phyloP scores from a whole-genome alignment of 2,888 invertebrate genomes.

The Troides aeacus region DNA sequence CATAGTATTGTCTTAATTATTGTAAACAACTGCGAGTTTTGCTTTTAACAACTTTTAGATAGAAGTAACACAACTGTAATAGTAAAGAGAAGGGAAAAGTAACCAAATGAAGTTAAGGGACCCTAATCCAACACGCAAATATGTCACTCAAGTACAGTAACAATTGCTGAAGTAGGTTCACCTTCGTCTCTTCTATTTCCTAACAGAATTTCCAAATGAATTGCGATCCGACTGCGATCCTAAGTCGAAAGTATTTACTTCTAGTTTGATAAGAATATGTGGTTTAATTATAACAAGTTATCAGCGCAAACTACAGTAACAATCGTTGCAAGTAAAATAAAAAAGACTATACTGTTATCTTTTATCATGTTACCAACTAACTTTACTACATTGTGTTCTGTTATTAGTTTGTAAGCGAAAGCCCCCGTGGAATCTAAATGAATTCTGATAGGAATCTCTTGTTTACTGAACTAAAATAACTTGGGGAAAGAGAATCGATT shows the following conservation, averaged over 20 bases:
- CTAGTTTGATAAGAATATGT: background rate
- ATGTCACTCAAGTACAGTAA: background rate
- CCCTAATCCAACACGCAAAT: background rate
- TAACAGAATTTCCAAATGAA: background rate
- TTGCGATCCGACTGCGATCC: background rate
- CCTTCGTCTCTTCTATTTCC: background rate
- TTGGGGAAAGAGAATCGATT: constrained; percentile 15
- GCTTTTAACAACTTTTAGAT: too few species aligned
- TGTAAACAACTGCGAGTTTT: too few species aligned
- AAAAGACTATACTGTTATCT: constrained; percentile 1
- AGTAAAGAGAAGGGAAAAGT: background rate
- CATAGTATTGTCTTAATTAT: too few species aligned
- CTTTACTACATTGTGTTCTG: constrained; percentile 13
- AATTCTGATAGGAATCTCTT: constrained; percentile 25
- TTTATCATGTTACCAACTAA: constrained; percentile 2
- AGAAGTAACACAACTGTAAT: background rate
- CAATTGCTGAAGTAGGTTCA: background rate
- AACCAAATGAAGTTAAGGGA: background rate
- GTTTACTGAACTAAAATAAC: constrained; percentile 15
- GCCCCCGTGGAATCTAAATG: constrained; percentile 19
- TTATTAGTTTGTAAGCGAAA: constrained; percentile 19
- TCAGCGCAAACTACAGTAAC: background rate
- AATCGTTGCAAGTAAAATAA: background rate
- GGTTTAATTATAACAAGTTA: background rate
- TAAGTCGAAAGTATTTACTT: background rate